These are phyloP conservation scores for Sebastes fasciatus DNA, from an alignment of 2,113 vertebrate genomes.

Conservation along the genomic window DNA sequence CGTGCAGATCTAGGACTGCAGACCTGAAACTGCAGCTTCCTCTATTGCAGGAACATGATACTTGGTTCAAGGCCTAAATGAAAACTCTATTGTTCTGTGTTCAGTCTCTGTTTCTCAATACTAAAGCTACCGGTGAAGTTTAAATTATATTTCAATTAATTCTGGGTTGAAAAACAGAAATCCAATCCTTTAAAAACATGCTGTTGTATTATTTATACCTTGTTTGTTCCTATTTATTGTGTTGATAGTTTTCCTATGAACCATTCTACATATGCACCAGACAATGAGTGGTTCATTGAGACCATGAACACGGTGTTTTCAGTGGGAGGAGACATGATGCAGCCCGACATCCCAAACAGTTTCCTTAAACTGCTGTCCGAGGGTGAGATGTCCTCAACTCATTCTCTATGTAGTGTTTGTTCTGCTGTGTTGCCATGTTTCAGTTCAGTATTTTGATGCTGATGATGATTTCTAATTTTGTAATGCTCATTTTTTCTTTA, in stretches of 20 bases:
- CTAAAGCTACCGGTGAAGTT: not conserved
- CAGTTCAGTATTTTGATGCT: not conserved
- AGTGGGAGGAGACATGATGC: constrained; percentile 91
- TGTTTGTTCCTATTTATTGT: not conserved
- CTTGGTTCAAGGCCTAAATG: not conserved
- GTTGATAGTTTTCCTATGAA: constrained; percentile 82
- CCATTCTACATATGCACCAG: constrained; percentile 90
- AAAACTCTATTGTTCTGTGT: too few species aligned
- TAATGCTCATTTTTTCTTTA: not conserved
- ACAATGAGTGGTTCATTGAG: constrained; percentile 96
- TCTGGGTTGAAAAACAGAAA: not conserved
- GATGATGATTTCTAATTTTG: not conserved
- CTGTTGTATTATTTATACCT: not conserved
- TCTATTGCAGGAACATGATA: too few species aligned
- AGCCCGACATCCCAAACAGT: constrained; percentile 92
- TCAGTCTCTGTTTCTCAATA: not conserved
- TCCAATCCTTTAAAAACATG: not conserved
- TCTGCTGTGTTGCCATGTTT: not conserved
- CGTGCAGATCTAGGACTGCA: too few species aligned
- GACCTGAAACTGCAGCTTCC: too few species aligned
- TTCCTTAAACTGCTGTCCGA: constrained; percentile 93
- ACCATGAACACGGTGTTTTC: constrained; percentile 97
- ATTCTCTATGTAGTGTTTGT: not conserved
- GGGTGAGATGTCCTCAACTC: constrained; percentile 80
- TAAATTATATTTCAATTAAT: not conserved